These are phyloP conservation scores for Siderastrea siderea DNA, from an alignment of 92 coral and sea anemone species.

Conservation along the genomic window DNA sequence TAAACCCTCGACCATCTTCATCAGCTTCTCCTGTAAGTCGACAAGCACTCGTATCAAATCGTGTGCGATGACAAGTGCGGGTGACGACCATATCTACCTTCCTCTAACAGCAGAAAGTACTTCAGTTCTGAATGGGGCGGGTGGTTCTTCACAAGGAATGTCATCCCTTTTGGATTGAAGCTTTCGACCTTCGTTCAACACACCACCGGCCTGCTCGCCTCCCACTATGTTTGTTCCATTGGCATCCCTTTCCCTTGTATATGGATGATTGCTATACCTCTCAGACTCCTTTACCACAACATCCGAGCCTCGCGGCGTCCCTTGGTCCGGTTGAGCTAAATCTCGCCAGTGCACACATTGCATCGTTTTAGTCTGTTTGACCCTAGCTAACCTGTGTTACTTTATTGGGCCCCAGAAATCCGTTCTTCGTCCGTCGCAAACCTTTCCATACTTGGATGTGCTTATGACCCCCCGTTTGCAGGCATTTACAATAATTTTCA, in stretches of 20 bases:
- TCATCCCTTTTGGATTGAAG: constrained; percentile 67
- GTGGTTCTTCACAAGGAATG: constrained; percentile 48
- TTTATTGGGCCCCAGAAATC: constrained; percentile 57
- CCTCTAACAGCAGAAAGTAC: constrained; percentile 19
- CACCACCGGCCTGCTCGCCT: constrained; percentile 53
- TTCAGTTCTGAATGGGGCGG: constrained; percentile 65
- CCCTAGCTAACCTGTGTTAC: constrained; percentile 31
- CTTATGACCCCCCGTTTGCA: too few species aligned
- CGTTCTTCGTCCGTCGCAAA: constrained; percentile 27
- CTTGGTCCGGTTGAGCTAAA: background rate
- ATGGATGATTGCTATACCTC: background rate
- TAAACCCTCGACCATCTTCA: constrained; percentile 25
- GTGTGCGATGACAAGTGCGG: constrained; percentile 59
- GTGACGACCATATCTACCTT: constrained; percentile 49
- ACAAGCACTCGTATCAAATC: constrained; percentile 32
- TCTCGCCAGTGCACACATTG: constrained; percentile 5
- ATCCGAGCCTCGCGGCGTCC: background rate
- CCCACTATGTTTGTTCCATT: constrained; percentile 11
- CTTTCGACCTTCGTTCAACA: constrained; percentile 51
- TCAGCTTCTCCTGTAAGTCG: constrained; percentile 30
- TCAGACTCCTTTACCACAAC: background rate
- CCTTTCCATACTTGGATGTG: constrained; percentile 32
- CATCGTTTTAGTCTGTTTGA: constrained; percentile 26
- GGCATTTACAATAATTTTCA: background rate
- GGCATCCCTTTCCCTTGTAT: constrained; percentile 49